Conservation (phyloP, 2,797 vertebrate species). For the Myotis findleyi region DNA sequence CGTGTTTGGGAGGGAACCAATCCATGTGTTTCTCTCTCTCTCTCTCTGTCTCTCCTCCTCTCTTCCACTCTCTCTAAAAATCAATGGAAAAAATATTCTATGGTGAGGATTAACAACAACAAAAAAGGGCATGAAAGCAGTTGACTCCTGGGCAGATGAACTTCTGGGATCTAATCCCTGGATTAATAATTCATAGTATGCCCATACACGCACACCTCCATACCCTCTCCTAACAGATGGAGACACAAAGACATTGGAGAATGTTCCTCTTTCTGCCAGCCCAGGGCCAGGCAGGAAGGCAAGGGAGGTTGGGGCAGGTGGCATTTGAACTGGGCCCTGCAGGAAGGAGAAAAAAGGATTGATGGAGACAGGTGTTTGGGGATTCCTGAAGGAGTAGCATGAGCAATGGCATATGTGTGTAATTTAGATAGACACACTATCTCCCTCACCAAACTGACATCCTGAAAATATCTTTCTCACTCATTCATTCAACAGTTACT, state of each 20-base stretch:
- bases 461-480: neutral
- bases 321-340: neutral
- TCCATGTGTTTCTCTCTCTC: no score
- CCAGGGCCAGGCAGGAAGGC: neutral
- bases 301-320: neutral
- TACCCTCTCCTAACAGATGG: neutral
- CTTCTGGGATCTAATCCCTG: neutral
- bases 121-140: neutral
- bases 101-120: no score
- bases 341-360: neutral
- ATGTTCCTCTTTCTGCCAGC: no score
- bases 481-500: neutral
- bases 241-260: neutral
- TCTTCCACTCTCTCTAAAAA: no score
- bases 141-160: neutral
- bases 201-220: neutral
- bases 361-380: neutral
- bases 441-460: neutral
- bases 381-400: neutral
- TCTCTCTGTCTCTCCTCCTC: no score
- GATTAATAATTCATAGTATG: conserved; percentile 39
- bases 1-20: no score
- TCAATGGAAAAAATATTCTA: no score
- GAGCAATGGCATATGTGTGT: neutral
- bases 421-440: neutral